phyloP scores from a whole-genome alignment of 2,888 invertebrate genomes.

The Andrena camellia region DNA sequence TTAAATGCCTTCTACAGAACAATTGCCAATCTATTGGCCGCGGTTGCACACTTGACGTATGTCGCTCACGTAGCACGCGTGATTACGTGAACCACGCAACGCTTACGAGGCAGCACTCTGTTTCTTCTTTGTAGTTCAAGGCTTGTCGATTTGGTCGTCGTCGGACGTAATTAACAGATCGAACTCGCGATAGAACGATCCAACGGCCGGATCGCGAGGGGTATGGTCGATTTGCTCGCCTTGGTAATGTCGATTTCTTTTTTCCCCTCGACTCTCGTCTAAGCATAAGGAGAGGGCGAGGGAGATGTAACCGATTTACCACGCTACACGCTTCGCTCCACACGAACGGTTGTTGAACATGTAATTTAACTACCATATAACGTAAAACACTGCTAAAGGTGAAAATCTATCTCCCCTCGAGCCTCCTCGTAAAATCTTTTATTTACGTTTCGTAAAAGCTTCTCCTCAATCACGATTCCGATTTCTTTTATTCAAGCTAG shows the following conservation, averaged over 20 bases:
- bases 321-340: constrained; percentile 45
- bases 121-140: constrained; percentile 61
- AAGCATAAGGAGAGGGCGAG: background rate
- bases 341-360: constrained; percentile 25
- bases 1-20: constrained; percentile 27
- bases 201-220: constrained; percentile 9
- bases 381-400: constrained; percentile 9
- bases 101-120: constrained; percentile 41
- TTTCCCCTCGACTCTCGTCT: constrained; percentile 35
- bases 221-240: constrained; percentile 27
- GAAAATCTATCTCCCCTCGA: constrained; percentile 15
- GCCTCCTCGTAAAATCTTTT: constrained; percentile 3
- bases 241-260: constrained; percentile 44
- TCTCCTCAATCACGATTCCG: background rate
- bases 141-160: constrained; percentile 37
- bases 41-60: constrained; percentile 33
- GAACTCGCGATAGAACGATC: constrained; percentile 13
- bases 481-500: background rate
- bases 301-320: constrained; percentile 29
- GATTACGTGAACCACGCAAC: constrained; percentile 63
- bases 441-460: background rate
- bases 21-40: constrained; percentile 40
- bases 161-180: constrained; percentile 36
- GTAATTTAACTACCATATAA: constrained; percentile 38
- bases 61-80: constrained; percentile 52